These are phyloP conservation scores for Fratercula arctica DNA, from an alignment of 2,797 vertebrate genomes.

Conservation along the genomic window DNA sequence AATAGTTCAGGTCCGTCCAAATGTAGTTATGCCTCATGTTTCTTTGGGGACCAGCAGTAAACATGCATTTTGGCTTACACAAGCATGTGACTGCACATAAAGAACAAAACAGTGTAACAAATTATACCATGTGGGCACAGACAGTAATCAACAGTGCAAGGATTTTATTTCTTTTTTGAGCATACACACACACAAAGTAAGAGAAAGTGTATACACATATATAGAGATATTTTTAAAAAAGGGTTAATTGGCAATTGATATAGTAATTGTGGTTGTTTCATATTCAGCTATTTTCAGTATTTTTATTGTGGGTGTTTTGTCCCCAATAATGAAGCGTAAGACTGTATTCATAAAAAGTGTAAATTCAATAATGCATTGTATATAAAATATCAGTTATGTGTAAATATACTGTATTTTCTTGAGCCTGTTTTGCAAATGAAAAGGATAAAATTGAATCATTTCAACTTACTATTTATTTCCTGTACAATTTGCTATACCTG, in stretches of 20 bases:
- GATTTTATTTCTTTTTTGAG: background rate
- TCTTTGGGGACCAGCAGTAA: background rate
- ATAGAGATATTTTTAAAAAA: no score
- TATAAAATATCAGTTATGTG: background rate
- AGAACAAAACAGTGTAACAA: background rate
- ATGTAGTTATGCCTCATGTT: rapidly evolving
- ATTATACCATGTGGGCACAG: rapidly evolving
- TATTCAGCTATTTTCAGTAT: background rate
- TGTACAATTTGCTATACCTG: background rate
- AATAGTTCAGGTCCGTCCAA: background rate
- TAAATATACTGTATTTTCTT: background rate
- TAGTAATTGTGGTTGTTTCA: background rate
- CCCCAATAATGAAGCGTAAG: background rate
- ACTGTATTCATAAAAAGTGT: background rate
- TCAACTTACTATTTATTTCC: background rate
- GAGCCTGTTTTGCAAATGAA: background rate
- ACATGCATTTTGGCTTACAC: background rate
- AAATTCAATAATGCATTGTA: background rate
- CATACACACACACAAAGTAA: background rate
- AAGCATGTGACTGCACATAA: background rate
- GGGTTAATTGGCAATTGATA: background rate
- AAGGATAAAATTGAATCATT: background rate
- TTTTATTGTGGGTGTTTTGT: background rate
- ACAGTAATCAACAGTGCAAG: background rate
- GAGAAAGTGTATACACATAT: no score